phyloP scores from a whole-genome alignment of 2,888 invertebrate species.

The Hydrotaea cyrtoneurina region DNA sequence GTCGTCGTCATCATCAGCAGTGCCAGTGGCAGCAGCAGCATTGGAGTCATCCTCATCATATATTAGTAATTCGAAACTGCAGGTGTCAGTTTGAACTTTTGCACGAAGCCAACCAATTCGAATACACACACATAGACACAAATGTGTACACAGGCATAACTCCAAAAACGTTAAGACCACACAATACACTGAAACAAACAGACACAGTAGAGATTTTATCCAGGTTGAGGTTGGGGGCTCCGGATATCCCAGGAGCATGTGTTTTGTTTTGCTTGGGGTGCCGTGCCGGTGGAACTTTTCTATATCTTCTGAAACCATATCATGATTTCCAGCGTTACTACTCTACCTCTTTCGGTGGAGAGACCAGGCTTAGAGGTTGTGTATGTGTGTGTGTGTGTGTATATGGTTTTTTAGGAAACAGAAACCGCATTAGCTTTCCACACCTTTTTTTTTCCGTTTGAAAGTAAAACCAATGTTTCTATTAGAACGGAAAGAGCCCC shows the following conservation, averaged over 20 bases:
- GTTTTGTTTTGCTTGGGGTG: too few species aligned
- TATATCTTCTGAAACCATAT: conserved; percentile 48
- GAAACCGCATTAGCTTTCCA: conserved; percentile 58
- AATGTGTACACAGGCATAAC: too few species aligned
- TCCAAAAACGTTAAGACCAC: conserved; percentile 30
- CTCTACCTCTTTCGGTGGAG: conserved; percentile 14
- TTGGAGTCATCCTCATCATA: conserved; percentile 37
- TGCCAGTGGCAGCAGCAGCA: not conserved
- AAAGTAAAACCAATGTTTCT: conserved; percentile 55
- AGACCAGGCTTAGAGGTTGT: not conserved
- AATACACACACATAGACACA: conserved; percentile 5
- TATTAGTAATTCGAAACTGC: conserved; percentile 58
- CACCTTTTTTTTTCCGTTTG: too few species aligned
- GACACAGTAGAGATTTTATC: not conserved
- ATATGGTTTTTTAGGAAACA: not conserved
- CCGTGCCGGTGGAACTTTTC: conserved; percentile 28
- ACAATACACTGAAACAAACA: not conserved
- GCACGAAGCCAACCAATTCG: conserved; percentile 43
- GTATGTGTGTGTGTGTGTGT: conserved; percentile 13
- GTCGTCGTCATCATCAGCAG: too few species aligned
- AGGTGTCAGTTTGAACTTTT: conserved; percentile 58
- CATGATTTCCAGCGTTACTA: conserved; percentile 52
- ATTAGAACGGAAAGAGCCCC: too few species aligned
- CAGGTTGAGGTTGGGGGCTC: not conserved
- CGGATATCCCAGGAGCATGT: too few species aligned